Conservation (phyloP, 1,140 invertebrate genomes). For the Neomicropteryx cornuta region DNA sequence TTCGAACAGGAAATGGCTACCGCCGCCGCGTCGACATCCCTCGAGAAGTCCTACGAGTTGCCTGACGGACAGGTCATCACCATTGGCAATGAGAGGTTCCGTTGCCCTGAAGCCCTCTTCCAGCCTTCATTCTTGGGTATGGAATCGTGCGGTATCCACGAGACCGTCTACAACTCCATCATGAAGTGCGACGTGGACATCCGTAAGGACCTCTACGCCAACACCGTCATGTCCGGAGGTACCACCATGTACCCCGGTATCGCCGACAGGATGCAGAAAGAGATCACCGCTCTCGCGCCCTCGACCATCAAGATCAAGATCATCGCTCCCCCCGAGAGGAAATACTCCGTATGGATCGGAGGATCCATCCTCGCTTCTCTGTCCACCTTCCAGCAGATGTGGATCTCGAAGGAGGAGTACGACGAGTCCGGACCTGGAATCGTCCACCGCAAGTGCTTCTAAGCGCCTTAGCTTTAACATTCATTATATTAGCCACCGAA, state of each 20-base stretch:
- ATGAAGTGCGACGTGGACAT: conserved; percentile 95
- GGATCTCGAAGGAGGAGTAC: conserved; percentile 88
- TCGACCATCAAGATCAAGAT: conserved; percentile 90
- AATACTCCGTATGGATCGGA: conserved; percentile 88
- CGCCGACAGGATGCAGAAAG: conserved; percentile 76
- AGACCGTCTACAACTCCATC: conserved; percentile 94
- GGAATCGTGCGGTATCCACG: conserved; percentile 91
- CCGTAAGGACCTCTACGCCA: conserved; percentile 91
- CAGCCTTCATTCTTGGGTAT: conserved; percentile 92
- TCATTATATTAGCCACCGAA: too few species aligned
- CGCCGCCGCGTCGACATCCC: conserved; percentile 78
- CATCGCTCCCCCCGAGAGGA: conserved; percentile 85
- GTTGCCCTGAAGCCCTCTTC: conserved; percentile 94
- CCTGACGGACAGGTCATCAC: conserved; percentile 95
- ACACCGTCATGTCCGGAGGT: conserved; percentile 91
- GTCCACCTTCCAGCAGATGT: conserved; percentile 88
- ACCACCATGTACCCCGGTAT: conserved; percentile 95
- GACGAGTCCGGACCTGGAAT: conserved; percentile 87
- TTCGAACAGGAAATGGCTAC: conserved; percentile 94
- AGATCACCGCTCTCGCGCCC: conserved; percentile 79
- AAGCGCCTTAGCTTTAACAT: conserved; percentile 41
- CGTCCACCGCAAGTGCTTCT: conserved; percentile 91
- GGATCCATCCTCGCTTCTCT: conserved; percentile 78
- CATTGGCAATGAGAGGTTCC: conserved; percentile 93
- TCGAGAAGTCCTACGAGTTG: conserved; percentile 91